Conservation (phyloP, 2,888 invertebrate species). For the Cheilosia variabilis region DNA sequence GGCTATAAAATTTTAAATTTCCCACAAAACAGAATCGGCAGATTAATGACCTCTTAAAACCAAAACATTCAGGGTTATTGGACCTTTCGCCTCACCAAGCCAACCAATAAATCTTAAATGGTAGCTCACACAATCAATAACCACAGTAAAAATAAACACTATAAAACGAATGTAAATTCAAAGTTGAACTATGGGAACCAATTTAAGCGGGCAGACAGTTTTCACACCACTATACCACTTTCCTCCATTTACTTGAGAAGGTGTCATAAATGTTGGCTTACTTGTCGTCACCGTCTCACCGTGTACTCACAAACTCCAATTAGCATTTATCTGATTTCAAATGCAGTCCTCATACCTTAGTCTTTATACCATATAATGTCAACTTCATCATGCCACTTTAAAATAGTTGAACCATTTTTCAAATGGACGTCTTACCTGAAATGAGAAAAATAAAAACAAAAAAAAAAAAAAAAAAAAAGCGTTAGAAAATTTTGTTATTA, state of each 20-base stretch:
- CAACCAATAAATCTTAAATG: slow-evolving; percentile 1
- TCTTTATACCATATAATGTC: slow-evolving; percentile 20
- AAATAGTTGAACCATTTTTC: slow-evolving; percentile 37
- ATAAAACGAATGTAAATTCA: slow-evolving; percentile 62
- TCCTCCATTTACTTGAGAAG: slow-evolving; percentile 16
- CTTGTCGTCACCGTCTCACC: slow-evolving; percentile 6
- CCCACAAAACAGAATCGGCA: background rate
- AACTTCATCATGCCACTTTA: slow-evolving; percentile 41
- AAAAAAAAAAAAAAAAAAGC: slow-evolving; percentile 7
- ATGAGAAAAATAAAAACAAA: slow-evolving; percentile 28
- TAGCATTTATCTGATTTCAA: slow-evolving; percentile 53
- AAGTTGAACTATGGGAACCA: slow-evolving; percentile 48
- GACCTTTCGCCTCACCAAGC: background rate
- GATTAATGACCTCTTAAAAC: slow-evolving; percentile 3
- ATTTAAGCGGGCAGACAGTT: background rate
- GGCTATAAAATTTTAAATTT: background rate
- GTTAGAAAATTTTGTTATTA: slow-evolving; percentile 38
- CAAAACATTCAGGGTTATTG: background rate
- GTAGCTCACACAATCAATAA: slow-evolving; percentile 26
- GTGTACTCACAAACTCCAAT: slow-evolving; percentile 13
- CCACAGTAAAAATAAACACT: slow-evolving; percentile 35
- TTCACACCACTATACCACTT: slow-evolving; percentile 1
- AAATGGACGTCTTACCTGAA: slow-evolving; percentile 70
- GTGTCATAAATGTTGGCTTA: slow-evolving; percentile 24
- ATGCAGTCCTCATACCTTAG: slow-evolving; percentile 38